phyloP scores from a whole-genome alignment of 2,797 vertebrate species.

The Sitta carolinensis region DNA sequence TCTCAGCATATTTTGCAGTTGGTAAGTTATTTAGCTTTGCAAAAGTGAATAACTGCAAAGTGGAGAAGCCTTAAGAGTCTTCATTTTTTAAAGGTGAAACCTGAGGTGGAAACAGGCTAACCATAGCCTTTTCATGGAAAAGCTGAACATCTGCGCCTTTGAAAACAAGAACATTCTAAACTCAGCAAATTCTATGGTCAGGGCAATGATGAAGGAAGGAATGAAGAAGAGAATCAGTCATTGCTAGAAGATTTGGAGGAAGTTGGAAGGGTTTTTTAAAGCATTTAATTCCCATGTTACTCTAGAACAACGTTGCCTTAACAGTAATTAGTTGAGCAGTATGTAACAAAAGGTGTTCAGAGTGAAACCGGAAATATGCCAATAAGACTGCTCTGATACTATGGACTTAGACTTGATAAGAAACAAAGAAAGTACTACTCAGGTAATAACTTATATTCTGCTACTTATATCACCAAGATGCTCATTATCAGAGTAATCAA shows the following conservation, averaged over 20 bases:
- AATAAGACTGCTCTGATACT: not conserved
- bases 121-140: not conserved
- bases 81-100: not conserved
- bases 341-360: not conserved
- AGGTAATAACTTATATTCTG: not conserved
- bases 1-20: slow-evolving; percentile 3
- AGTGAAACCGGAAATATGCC: not conserved
- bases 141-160: not conserved
- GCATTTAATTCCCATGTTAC: not conserved
- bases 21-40: slow-evolving; percentile 8
- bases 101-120: not conserved
- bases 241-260: not conserved
- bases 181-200: not conserved
- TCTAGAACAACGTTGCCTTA: not conserved
- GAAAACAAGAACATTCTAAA: not conserved
- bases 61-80: not conserved
- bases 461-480: not conserved
- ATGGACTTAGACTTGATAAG: not conserved
- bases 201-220: not conserved
- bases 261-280: not conserved
- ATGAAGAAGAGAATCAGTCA: not conserved
- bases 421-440: not conserved
- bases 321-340: not conserved
- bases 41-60: not conserved
- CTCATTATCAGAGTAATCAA: not conserved